Base-by-base conservation (phyloP, 2,888 invertebrate species). In the Uropetala carovei region DNA sequence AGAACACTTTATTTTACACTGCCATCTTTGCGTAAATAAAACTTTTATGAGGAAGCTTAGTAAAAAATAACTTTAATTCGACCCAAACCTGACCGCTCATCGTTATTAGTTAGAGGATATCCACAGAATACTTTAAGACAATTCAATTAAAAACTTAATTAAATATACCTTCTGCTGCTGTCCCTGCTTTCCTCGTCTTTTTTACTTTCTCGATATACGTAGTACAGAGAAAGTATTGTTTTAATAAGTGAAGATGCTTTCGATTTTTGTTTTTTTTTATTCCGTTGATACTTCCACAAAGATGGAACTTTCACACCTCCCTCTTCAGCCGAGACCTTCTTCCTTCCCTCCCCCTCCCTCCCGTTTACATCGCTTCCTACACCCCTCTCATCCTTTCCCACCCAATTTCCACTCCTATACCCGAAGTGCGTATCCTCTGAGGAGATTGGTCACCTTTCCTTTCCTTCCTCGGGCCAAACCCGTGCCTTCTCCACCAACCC, bases 401-500 rank as follows among this genome's bases (percentile, higher is more conserved):
- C 27, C 89, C 89, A 60, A 22, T 59, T 18, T n/a, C 89, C 89
- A 43, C 64, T n/a, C 30, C 86, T 60, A 7, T 13, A 13, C 60
- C 43, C 22, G n/a, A 64, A 89, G 60, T 64, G 60, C 22, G 75
- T 14, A 75, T 11, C 75, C 75, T 75, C 75, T 13, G 7, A 27
- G 75, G 22, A 75, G 75, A 75, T 75, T 75, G 75, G 75, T 75
- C 22, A 75, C 75, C 75, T 89, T 68, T 68, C 89, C 43, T 56
- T 83, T 83, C 83, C 83, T 57, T 83, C 43, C 64, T 89, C 57
- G 83, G 43, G 83, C 83, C 43, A 83, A 57, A 83, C 56, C 83
- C 83, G 56, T 57, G 57, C 83, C 57, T 56, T 57, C 43, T 57
- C 57, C 57, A n/a, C 83, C 14, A 43, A 83, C 43, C 89, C 89